Evolutionary conservation across 2,888 invertebrate species (phyloP).

Genomic region (Lasioglossum figueresi): DNA sequence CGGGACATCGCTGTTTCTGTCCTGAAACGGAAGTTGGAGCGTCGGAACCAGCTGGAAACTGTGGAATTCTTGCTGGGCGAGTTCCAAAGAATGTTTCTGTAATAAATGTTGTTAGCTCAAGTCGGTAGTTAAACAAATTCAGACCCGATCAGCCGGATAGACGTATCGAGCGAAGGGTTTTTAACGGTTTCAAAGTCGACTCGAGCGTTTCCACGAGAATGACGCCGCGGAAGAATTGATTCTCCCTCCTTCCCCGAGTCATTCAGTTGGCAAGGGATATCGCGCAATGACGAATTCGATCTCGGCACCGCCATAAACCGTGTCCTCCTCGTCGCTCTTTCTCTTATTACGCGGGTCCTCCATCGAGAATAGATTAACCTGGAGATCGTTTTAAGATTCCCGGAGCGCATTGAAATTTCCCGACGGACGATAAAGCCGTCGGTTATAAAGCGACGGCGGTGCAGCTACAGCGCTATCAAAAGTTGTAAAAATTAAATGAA

Average conservation of each 20-base stretch:
- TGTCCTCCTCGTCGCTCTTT: not conserved
- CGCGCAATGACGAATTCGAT: not conserved
- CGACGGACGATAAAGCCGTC: constrained; percentile 46
- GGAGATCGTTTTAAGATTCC: constrained; percentile 48
- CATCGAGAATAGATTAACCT: constrained; percentile 39
- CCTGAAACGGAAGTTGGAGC: too few relatives aligned
- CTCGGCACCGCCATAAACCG: not conserved
- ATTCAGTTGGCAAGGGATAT: not conserved
- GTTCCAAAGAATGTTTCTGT: too few relatives aligned
- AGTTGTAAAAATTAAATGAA: constrained; percentile 66
- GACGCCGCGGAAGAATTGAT: not conserved
- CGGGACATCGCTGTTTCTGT: too few relatives aligned
- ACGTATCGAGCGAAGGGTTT: not conserved
- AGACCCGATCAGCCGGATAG: not conserved
- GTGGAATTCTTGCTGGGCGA: too few relatives aligned
- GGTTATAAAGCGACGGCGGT: constrained; percentile 46
- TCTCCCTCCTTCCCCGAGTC: not conserved
- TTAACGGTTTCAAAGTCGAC: not conserved
- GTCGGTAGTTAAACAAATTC: too few relatives aligned
- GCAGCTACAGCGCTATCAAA: constrained; percentile 50
- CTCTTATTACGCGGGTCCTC: constrained; percentile 21
- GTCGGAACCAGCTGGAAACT: too few relatives aligned
- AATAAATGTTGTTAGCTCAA: too few relatives aligned
- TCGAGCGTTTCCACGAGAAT: not conserved
- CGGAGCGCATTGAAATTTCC: constrained; percentile 49